Evolutionary conservation across 2,888 invertebrate species (phyloP), one percentile per base, ranked within the genome.

Genomic region (Molorchus minor): DNA sequence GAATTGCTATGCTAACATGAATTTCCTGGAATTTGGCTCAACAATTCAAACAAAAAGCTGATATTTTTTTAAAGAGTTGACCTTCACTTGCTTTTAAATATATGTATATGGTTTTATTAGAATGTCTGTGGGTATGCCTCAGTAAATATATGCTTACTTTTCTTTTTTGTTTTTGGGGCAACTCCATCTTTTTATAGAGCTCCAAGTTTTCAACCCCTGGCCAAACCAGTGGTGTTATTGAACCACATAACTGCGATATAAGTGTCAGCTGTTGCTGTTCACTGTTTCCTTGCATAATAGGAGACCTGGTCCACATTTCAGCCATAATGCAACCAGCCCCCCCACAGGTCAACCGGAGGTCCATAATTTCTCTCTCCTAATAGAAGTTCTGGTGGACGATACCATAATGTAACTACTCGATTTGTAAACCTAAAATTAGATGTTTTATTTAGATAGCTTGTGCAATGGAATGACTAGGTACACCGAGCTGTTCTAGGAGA

Each of bases 301-400:
- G 98, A 2, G 91, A 91, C 13, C 92, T 83, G 0, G 97, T 98
- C 98, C 98, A 99, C 95, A 99, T 95, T 83, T 99, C 99, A 0
- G 98, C 98, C 98, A 99, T 98, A 63, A 99, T 99, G 77, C 99
- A 99, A 0, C 99, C 99, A 0, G 96, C 98, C 0, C 94, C n/a
- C 94, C 94, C 94, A 94, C 83, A 98, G 87, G 83, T 99, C 99
- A 10, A 99, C 96, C 0, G 97, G 93, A 0, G 98, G 95, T 0
- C 96, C 96, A 75, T 99, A 99, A 81, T 97, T 95, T 10, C 98
- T 85, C 73, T 96, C 94, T 29, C 96, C 91, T 4, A 90, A 78
- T 10, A 91, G 77, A 16, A 90, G 78, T 73, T 89, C 89, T 2
- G 88, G 88, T 15, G 89, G 88, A 30, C 92, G 80, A 78, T 99